Percentiles rank a stretch among this genome's conserved stretches.
Evolutionary conservation across 2,797 vertebrate genomes (phyloP).

Genomic region (Falco naumanni): DNA sequence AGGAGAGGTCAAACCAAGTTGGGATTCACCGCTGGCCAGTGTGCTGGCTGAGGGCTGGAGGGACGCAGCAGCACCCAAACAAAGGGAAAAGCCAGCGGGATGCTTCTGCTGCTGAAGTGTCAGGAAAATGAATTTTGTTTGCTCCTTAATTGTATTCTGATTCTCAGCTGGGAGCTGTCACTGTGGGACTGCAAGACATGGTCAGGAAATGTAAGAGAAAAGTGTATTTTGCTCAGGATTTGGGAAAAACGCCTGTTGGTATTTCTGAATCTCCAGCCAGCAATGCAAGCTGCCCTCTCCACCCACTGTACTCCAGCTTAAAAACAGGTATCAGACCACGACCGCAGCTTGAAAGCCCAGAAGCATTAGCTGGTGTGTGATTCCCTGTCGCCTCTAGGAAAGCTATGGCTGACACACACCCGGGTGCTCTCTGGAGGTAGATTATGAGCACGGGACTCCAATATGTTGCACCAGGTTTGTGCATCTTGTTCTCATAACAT

Average conservation of each 20-base stretch:
- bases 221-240: not conserved
- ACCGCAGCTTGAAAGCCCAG: not conserved
- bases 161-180: not conserved
- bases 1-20: constrained; percentile 62
- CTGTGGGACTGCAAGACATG: not conserved
- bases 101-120: not conserved
- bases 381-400: not conserved
- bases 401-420: not conserved
- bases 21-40: not conserved
- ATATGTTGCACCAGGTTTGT: not conserved
- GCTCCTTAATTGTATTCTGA: not conserved
- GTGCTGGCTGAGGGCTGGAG: not conserved
- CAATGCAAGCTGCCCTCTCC: not conserved
- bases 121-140: constrained; percentile 48
- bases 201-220: not conserved
- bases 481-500: not conserved
- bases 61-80: not conserved
- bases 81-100: not conserved
- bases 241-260: not conserved
- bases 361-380: not conserved
- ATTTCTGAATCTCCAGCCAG: not conserved
- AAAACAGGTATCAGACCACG: not conserved
- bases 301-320: not conserved
- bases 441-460: not conserved
- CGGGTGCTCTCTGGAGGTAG: not conserved